Evolutionary conservation across 1,140 invertebrate species (phyloP), one percentile per base, ranked within the genome.

Genomic region (Nebria ingens): DNA sequence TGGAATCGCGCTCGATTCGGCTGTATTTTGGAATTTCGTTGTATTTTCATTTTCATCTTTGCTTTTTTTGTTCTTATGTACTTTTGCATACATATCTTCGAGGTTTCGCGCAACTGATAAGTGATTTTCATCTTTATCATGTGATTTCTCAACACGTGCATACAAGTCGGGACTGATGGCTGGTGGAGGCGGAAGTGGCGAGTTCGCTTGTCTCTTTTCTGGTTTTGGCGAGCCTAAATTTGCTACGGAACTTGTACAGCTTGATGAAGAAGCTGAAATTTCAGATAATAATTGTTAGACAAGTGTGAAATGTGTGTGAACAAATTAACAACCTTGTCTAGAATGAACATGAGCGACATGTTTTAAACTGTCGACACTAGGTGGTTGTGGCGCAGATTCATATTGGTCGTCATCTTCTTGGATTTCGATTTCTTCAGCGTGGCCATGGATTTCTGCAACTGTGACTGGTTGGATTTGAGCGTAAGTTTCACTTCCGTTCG

Each of bases 51-150:
- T 52, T 22, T 54, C 13, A 21, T 21, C 40, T 54, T 19, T 6
- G 34, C 19, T 15, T 29, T 76, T 75, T 20, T 77, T 75, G 65
- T 81, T 83, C 63, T 87, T 86, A 63, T 83, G 79, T 0, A 91
- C 88, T 74, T 91, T 92, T 0, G 89, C 89, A 66, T 91, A 91
- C 84, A 91, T 89, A 61, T 90, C 88, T 64, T 92, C 89, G 0
- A 89, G 63, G 62, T 85, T 85, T 52, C 59, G 55, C n/a, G 55
- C 50, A 4, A 56, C 53, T 57, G 56, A 56, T 15, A 58, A 42
- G 19, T 25, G 22, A 54, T 58, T 25, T 25, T 58, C 55, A 51
- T 65, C 61, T 11, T 58, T 51, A 51, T 57, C 59, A 21, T 53
- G 25, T 25, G 49, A 38, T 55, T 56, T 59, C 52, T 51, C 52